Conservation (phyloP, 2,888 invertebrate species). For the Diaphora mendica region DNA sequence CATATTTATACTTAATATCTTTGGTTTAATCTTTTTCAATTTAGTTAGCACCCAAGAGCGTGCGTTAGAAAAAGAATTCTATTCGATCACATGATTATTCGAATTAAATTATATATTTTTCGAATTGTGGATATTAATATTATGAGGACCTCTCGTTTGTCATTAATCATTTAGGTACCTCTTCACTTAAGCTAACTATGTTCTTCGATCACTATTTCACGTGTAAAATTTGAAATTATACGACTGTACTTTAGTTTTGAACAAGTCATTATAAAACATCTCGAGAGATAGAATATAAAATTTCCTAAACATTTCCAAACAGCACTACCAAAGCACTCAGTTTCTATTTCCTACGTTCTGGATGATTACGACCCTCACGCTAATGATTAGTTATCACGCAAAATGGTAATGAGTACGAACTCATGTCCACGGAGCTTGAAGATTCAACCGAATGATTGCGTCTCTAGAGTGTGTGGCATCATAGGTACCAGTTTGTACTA, state of each 20-base stretch:
- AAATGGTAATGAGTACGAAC: conserved; percentile 20
- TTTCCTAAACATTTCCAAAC: neutral
- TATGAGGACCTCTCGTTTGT: neutral
- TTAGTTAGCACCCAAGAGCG: neutral
- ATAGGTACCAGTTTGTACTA: conserved; percentile 27
- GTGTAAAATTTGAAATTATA: neutral
- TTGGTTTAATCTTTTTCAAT: neutral
- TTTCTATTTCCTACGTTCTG: conserved; percentile 38
- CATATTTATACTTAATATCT: neutral
- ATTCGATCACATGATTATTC: neutral
- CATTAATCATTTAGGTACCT: neutral
- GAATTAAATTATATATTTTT: neutral
- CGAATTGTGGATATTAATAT: too few relatives aligned
- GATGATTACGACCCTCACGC: conserved; percentile 23
- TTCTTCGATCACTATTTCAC: neutral
- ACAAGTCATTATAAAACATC: neutral
- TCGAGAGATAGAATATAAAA: neutral
- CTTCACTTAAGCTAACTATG: neutral
- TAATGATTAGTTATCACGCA: conserved; percentile 31
- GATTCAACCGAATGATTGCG: neutral
- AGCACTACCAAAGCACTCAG: conserved; percentile 18
- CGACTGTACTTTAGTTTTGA: neutral
- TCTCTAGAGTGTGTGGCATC: neutral
- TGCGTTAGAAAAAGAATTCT: neutral
- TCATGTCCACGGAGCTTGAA: neutral